These are phyloP conservation scores for Burhinus bistriatus DNA, from an alignment of 2,113 vertebrate species.

Conservation along the genomic window DNA sequence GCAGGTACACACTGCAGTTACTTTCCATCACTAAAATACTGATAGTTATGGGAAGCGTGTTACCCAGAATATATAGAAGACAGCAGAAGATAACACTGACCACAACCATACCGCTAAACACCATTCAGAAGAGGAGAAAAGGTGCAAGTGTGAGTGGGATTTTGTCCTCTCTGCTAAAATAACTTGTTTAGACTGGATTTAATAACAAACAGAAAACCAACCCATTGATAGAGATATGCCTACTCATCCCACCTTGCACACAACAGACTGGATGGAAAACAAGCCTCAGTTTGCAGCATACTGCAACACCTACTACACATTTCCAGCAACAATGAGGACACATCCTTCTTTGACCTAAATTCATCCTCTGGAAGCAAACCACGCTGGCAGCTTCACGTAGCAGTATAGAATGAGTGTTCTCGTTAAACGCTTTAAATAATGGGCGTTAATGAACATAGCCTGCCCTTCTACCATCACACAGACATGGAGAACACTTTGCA, in stretches of 20 bases:
- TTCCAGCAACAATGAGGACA: background rate
- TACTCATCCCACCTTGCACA: background rate
- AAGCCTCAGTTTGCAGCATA: background rate
- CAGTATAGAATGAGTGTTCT: background rate
- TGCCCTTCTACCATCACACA: background rate
- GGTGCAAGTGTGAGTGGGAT: background rate
- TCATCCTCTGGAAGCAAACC: background rate
- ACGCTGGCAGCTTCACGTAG: background rate
- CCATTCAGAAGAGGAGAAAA: background rate
- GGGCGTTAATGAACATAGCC: background rate
- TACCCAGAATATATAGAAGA: background rate
- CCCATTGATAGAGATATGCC: too few relatives aligned
- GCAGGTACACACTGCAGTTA: background rate
- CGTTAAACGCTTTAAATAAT: background rate
- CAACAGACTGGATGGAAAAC: background rate
- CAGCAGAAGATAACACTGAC: background rate
- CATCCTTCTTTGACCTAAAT: background rate
- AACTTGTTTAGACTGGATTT: background rate
- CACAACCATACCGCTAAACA: background rate
- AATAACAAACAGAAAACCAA: background rate
- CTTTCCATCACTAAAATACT: background rate
- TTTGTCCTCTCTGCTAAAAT: background rate
- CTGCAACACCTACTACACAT: background rate
- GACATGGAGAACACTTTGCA: background rate
- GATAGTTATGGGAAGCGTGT: fast-evolving